A percentile compares a stretch with the other conserved stretches of the same genome.
Evolutionary conservation across 2,888 invertebrate species (phyloP).

Genomic region (Iphiclides podalirius): DNA sequence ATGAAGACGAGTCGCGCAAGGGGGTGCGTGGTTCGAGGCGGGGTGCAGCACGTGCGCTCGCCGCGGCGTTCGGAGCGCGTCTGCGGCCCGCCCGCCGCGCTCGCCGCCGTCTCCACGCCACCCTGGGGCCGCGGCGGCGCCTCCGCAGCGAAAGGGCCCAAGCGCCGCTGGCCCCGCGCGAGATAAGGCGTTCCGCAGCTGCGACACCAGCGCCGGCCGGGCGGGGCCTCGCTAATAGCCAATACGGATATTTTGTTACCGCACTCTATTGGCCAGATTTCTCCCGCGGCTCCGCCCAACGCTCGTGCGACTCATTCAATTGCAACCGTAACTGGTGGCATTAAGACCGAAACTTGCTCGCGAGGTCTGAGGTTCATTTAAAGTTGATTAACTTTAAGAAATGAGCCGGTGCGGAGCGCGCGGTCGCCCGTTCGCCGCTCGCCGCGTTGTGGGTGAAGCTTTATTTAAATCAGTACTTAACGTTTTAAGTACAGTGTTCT

Average conservation of each 20-base stretch:
- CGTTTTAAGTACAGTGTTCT: slow-evolving; percentile 12
- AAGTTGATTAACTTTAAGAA: slow-evolving; percentile 79
- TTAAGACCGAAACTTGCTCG: slow-evolving; percentile 46
- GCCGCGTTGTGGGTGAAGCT: slow-evolving; percentile 7
- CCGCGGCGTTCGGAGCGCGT: slow-evolving; percentile 70
- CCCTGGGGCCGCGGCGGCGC: slow-evolving; percentile 38
- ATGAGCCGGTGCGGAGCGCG: slow-evolving; percentile 43
- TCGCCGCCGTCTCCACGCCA: slow-evolving; percentile 38
- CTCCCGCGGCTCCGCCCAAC: slow-evolving; percentile 73
- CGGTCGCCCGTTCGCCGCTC: slow-evolving; percentile 6
- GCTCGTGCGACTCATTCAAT: slow-evolving; percentile 40
- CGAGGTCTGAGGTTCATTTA: slow-evolving; percentile 56
- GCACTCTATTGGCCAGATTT: slow-evolving; percentile 82
- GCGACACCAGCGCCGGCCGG: slow-evolving; percentile 46
- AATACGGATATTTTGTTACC: slow-evolving; percentile 81
- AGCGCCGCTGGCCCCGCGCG: slow-evolving; percentile 27
- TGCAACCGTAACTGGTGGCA: slow-evolving; percentile 37
- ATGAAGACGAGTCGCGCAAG: slow-evolving; percentile 43
- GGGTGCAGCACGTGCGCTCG: slow-evolving; percentile 60
- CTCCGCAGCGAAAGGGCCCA: slow-evolving; percentile 36
- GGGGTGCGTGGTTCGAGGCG: slow-evolving; percentile 16
- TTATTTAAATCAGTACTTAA: slow-evolving; percentile 21
- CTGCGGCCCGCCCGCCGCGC: slow-evolving; percentile 57
- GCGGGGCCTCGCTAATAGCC: slow-evolving; percentile 79
- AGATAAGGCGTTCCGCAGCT: slow-evolving; percentile 38